phyloP scores from a whole-genome alignment of 2,888 invertebrate genomes.

The Maniola hyperantus region DNA sequence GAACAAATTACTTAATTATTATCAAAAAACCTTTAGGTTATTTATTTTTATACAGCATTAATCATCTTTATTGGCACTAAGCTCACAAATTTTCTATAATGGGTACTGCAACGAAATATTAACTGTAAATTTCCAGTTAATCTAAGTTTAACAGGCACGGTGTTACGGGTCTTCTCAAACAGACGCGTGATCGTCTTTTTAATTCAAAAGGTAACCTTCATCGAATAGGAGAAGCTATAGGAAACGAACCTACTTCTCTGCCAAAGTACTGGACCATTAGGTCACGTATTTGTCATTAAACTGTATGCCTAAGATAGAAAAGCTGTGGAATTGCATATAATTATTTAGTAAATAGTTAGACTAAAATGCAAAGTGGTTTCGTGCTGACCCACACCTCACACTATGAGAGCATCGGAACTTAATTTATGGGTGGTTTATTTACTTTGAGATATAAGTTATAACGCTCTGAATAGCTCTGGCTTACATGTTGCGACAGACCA shows the following conservation, averaged over 20 bases:
- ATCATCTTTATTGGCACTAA: conserved; percentile 16
- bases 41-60: background rate
- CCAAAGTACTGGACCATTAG: background rate
- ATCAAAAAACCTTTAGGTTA: background rate
- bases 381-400: too few relatives aligned
- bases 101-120: conserved; percentile 4
- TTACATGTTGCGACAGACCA: too few relatives aligned
- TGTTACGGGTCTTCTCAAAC: conserved; percentile 40
- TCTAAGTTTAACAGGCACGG: conserved; percentile 30
- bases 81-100: conserved; percentile 3
- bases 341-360: too few relatives aligned
- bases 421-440: too few relatives aligned
- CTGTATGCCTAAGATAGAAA: too few relatives aligned
- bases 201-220: background rate
- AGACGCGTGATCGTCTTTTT: conserved; percentile 59
- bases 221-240: background rate
- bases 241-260: background rate
- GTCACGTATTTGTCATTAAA: background rate
- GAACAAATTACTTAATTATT: too few relatives aligned
- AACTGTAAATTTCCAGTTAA: conserved; percentile 25
- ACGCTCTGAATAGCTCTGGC: too few relatives aligned
- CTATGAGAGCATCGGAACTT: too few relatives aligned
- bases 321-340: too few relatives aligned
- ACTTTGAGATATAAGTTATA: too few relatives aligned
- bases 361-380: too few relatives aligned